Base-by-base conservation (phyloP, 2,888 invertebrate species). In the Ectobius pallidus region DNA sequence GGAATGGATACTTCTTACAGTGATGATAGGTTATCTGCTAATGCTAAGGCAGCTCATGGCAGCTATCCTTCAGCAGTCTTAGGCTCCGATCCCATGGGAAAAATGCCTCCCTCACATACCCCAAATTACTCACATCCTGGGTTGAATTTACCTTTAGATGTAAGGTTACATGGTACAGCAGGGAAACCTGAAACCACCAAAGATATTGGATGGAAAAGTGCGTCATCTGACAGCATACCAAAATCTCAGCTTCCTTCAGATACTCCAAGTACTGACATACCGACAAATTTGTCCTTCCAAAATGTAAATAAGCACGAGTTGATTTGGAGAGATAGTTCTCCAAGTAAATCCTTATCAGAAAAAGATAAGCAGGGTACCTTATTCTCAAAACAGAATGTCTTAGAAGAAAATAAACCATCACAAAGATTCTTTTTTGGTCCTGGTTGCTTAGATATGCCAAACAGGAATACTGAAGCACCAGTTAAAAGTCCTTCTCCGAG, bases 361-460 rank as follows among this genome's bases (percentile, higher is more conserved):
- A 25, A 16, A 30, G 6, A 30, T 32, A 25, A 58, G n/a, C 32
- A n/a, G 27, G n/a, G 25, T 30, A 3, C 16, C 27, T 2, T 58
- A n/a, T 58, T 58, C n/a, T 58, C 58, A 30, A 14, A 30, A 9
- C 30, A 27, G 32, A 30, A 14, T 58, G n/a, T 30, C 30, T 3
- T 30, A n/a, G 42, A 61, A 61, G 62, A 49, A 34, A 70, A 70
- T 25, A 58, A 42, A 68, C 67, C 68, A 18, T 11, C 30, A 25
- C 46, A 69, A 27, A 34, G 39, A 44, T 71, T 69, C 30, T 72
- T 73, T 61, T 72, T 74, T 67, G 70, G 72, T 18, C 72, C 70
- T 42, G 67, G 72, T 2, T 74, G 72, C 52, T 69, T 70, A 18
- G 46, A 72, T 30, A 62, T 68, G 25, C 42, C 72, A 7, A 22